These are phyloP conservation scores for Numenius arquata DNA, from an alignment of 2,113 vertebrate species.

Conservation along the genomic window DNA sequence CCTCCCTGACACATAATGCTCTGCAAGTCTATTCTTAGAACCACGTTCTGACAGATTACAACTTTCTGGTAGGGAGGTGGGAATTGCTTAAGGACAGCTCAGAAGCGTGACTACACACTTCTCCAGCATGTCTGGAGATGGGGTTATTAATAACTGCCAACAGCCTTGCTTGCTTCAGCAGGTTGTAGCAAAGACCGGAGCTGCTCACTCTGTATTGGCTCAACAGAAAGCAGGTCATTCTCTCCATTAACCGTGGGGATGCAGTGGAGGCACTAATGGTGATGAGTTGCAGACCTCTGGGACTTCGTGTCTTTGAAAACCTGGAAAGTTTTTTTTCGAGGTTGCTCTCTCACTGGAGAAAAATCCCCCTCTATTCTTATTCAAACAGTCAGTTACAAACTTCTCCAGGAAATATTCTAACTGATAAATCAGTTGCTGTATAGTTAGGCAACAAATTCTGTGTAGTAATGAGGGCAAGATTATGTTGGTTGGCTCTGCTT, in stretches of 20 bases:
- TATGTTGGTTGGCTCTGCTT: not conserved
- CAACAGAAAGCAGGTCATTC: not conserved
- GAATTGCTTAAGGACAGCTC: conserved; percentile 27
- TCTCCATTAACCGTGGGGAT: not conserved
- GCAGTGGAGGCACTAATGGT: not conserved
- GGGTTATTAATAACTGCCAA: conserved; percentile 46
- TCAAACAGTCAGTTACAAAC: not conserved
- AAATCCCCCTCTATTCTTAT: not conserved
- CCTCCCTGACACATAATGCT: not conserved
- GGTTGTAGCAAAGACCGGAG: not conserved
- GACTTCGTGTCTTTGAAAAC: not conserved
- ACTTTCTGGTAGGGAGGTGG: not conserved
- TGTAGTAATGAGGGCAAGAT: not conserved
- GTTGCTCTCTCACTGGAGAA: not conserved
- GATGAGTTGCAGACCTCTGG: not conserved
- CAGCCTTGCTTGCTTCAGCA: not conserved
- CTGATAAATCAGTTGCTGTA: not conserved
- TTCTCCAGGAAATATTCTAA: not conserved
- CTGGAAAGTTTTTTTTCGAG: not conserved
- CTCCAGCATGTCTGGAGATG: conserved; percentile 14
- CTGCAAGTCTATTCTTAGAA: conserved; percentile 43
- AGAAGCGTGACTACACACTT: not conserved
- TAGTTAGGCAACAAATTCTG: not conserved
- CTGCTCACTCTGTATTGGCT: not conserved
- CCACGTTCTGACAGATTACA: not conserved